Conservation (phyloP, 2,888 invertebrate species). For the Caradrina clavipalpis region DNA sequence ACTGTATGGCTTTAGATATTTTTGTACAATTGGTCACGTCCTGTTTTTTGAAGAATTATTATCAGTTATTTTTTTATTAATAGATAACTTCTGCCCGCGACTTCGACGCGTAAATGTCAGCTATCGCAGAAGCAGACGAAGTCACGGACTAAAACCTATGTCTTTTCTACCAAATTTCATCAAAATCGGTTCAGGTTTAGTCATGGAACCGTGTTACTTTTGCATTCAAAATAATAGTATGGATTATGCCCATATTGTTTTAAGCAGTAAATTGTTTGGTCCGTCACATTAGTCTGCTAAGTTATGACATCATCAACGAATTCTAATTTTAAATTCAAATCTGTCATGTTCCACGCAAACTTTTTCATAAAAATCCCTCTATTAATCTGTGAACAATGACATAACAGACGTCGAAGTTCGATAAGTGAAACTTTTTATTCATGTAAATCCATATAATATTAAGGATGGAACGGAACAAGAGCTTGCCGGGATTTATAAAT, state of each 20-base stretch:
- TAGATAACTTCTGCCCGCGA: too few relatives aligned
- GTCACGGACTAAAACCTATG: too few relatives aligned
- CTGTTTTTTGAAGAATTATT: background rate
- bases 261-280: too few relatives aligned
- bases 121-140: too few relatives aligned
- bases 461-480: conserved; percentile 66
- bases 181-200: too few relatives aligned
- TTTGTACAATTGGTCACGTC: background rate
- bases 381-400: conserved; percentile 53
- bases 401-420: conserved; percentile 44
- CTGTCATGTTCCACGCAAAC: conserved; percentile 11
- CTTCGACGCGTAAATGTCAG: too few relatives aligned
- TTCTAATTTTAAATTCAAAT: conserved; percentile 31
- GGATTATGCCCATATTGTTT: too few relatives aligned
- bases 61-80: background rate
- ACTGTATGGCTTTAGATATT: background rate
- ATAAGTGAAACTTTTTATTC: conserved; percentile 56
- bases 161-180: too few relatives aligned
- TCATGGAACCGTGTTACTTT: too few relatives aligned
- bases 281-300: background rate
- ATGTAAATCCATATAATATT: conserved; percentile 62
- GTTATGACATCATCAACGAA: background rate
- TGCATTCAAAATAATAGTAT: too few relatives aligned
- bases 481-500: conserved; percentile 66
- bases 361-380: conserved; percentile 37